Base-by-base conservation (phyloP, 30 jellyfish, hydroid and myxozoan genomes). In the Pelagia noctiluca region DNA sequence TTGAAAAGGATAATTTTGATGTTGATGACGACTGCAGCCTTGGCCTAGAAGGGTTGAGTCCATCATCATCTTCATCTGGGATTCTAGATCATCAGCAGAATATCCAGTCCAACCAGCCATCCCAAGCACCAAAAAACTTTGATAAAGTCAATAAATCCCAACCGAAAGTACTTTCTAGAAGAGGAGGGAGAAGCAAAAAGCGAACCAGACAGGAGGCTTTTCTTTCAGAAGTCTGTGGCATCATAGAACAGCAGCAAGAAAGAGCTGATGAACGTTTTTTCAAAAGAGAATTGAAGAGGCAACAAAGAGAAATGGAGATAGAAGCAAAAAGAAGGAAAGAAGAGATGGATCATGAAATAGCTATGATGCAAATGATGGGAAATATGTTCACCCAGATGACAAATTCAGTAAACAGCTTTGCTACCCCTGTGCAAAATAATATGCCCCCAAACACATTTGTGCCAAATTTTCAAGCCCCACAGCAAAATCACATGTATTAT, bases 121-220 rank as follows among this genome's bases (percentile, higher is more conserved):
- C 10, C 76, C 48, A n/a, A 12, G 8, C 2, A 1, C 37, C 26
- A 48, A 75, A 50, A 24, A 26, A 75, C n/a, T n/a, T n/a, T 10
- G 67, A 1, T n/a, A 50, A 26, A 47, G 61, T 19, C 61, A 19
- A 47, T 8, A 47, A 47, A 8, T 19, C 61, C 61, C 61, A 11
- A 47, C 11, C n/a, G 10, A 57, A 57, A 32, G 25, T 21, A 26
- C 71, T 57, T 7, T 57, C 71, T 21, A 57, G 32, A 57, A 57
- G 71, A 57, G 25, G 71, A 57, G 71, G 71, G 71, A 57, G 25
- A 32, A 57, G 71, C 71, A 57, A 57, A 57, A 57, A 57, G 25
- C 71, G 71, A 21, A 57, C 32, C 25, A 57, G 71, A 57, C n/a
- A 57, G n/a, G 71, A 57, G 71, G 25, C 71, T 57, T 57, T 57